These are phyloP conservation scores for Chromis chromis DNA, from an alignment of 2,797 vertebrate species.

Conservation along the genomic window DNA sequence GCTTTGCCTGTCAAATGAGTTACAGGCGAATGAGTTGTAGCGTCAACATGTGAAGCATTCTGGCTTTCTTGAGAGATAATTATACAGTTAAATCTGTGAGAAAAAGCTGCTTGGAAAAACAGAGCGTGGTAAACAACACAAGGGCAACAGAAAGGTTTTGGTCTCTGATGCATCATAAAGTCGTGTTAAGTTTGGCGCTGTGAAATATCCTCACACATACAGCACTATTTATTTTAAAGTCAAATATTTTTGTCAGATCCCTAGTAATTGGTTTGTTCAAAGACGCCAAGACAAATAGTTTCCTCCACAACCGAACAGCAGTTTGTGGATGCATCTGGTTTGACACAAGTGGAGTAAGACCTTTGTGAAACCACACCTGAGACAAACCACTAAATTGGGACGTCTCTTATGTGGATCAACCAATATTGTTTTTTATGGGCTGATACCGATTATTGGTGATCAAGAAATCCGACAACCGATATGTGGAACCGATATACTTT, in stretches of 20 bases:
- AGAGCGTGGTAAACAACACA: constrained; percentile 7
- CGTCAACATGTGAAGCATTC: constrained; percentile 25
- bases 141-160: background rate
- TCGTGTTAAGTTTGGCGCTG: background rate
- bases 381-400: background rate
- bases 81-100: constrained; percentile 2
- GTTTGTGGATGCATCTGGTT: no score
- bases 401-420: no score
- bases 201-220: background rate
- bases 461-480: no score
- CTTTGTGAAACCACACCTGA: constrained; percentile 1
- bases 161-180: constrained; percentile 14
- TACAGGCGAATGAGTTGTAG: constrained; percentile 31
- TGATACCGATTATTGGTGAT: no score
- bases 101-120: constrained; percentile 8
- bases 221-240: background rate
- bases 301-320: background rate
- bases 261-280: constrained; percentile 3
- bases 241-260: background rate
- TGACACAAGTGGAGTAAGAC: background rate
- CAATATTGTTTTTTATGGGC: no score
- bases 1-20: constrained; percentile 37
- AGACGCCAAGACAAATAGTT: constrained; percentile 11
- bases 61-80: constrained; percentile 6
- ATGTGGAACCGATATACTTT: no score